Base-by-base conservation (phyloP, 2,888 invertebrate genomes). In the Ptychoptera contaminata region DNA sequence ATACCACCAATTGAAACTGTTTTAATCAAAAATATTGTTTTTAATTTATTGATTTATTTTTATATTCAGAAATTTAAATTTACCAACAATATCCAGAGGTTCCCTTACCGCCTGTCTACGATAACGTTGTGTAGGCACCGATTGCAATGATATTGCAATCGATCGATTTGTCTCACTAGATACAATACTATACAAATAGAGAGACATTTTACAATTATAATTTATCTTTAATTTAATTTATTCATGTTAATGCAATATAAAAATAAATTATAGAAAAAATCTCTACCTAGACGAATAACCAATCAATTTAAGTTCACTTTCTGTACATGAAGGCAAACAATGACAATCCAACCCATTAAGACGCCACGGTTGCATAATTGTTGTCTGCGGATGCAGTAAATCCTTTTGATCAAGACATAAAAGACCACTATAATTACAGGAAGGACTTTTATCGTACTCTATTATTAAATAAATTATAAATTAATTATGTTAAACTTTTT, bases 281-380 rank as follows among this genome's bases (percentile, higher is more conserved):
- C n/a, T n/a, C 16, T 42, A 49, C 48, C 44, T 46, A 12, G 37
- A 41, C 9, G 40, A 43, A 16, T 31, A 34, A 11, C 49, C 49
- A 42, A 61, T 51, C 10, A 74, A 59, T 14, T 71, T 69, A 43
- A 79, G 68, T 51, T 82, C 80, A 2, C 74, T 71, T 59, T 82
- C 82, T 2, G 72, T 72, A 55, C 82, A 83, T 12, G 80, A 79
- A 0, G 81, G 79, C 44, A 78, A 56, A 53, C 82, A 83, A 46
- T 71, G 63, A 52, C 82, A 82, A 9, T 65, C 61, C 10, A 79
- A 60, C 0, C 77, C 77, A 9, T 51, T 53, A 0, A 73, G 68
- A 73, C 76, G 76, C 12, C 60, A 57, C 0, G 77, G 74, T 54
- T 76, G 77, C 50, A 78, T 58, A 0, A 73, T 71, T 0, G 73